phyloP scores from a whole-genome alignment of 2,888 invertebrate genomes.

The Calameuta filiformis region DNA sequence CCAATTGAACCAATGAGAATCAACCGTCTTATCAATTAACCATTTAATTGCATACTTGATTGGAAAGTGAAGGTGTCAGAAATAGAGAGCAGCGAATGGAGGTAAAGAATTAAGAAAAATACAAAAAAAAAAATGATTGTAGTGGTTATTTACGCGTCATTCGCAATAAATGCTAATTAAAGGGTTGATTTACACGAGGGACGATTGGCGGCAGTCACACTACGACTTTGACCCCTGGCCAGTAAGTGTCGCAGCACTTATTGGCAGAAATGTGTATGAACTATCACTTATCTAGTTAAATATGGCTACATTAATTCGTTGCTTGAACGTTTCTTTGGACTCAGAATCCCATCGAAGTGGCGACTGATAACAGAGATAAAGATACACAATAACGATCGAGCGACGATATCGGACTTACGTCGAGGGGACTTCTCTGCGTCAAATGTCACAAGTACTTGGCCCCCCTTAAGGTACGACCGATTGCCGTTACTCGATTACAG shows the following conservation, averaged over 20 bases:
- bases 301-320: slow-evolving; percentile 33
- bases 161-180: neutral
- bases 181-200: neutral
- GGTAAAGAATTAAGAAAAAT: neutral
- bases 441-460: neutral
- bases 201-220: neutral
- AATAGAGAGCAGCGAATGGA: neutral
- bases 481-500: neutral
- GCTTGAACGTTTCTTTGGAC: slow-evolving; percentile 34
- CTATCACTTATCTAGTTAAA: neutral
- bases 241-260: neutral
- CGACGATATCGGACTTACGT: neutral
- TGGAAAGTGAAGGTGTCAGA: neutral
- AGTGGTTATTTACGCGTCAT: neutral
- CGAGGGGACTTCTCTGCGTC: neutral
- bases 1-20: neutral
- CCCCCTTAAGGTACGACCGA: neutral
- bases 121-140: neutral
- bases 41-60: neutral
- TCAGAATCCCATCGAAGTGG: slow-evolving; percentile 13
- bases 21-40: neutral
- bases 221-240: neutral
- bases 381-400: neutral
- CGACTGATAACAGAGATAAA: neutral
- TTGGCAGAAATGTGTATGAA: neutral